Percentiles rank a stretch among this genome's conserved stretches.
These are phyloP conservation scores for Zaprionus ornatus DNA, from an alignment of 1,140 invertebrate species.

Conservation along the genomic window DNA sequence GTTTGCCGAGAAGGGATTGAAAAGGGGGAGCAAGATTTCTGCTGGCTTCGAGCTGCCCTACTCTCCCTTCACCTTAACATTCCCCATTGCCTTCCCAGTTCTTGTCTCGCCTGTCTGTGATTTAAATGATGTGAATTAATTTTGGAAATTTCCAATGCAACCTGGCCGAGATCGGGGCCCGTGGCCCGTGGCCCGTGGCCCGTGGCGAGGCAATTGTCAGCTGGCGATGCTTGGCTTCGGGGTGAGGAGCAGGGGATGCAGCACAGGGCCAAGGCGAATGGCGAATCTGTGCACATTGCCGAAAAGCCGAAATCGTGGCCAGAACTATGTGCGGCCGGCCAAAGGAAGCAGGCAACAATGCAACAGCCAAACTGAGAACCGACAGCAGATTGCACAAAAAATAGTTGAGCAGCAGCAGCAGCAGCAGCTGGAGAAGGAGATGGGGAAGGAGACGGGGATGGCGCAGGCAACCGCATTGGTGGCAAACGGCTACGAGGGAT, in stretches of 20 bases:
- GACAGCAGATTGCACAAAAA: conserved; percentile 75
- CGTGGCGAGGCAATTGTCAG: conserved; percentile 22
- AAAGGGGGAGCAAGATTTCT: background rate
- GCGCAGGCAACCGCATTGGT: conserved; percentile 69
- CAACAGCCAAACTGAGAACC: conserved; percentile 48
- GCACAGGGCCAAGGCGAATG: conserved; percentile 6
- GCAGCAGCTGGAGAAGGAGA: conserved; percentile 44
- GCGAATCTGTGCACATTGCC: conserved; percentile 72
- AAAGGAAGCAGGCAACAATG: conserved; percentile 73
- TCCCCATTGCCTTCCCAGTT: background rate
- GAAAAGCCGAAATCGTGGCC: conserved; percentile 76
- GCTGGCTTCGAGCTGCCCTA: background rate
- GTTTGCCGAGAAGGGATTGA: background rate
- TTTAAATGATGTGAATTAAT: conserved; percentile 81
- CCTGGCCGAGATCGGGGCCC: conserved; percentile 30
- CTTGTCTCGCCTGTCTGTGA: conserved; percentile 45
- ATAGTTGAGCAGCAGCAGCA: conserved; percentile 57
- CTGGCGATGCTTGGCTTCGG: background rate
- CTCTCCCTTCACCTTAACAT: background rate
- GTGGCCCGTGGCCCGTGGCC: background rate
- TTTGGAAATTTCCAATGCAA: conserved; percentile 65
- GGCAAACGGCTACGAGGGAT: conserved; percentile 62
- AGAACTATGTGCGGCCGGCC: conserved; percentile 77
- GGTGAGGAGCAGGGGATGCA: conserved; percentile 1
- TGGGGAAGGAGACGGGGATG: conserved; percentile 24